Evolutionary conservation across 2,888 invertebrate species (phyloP), one percentile per base, ranked within the genome.

Genomic region (Coleophora deauratella): DNA sequence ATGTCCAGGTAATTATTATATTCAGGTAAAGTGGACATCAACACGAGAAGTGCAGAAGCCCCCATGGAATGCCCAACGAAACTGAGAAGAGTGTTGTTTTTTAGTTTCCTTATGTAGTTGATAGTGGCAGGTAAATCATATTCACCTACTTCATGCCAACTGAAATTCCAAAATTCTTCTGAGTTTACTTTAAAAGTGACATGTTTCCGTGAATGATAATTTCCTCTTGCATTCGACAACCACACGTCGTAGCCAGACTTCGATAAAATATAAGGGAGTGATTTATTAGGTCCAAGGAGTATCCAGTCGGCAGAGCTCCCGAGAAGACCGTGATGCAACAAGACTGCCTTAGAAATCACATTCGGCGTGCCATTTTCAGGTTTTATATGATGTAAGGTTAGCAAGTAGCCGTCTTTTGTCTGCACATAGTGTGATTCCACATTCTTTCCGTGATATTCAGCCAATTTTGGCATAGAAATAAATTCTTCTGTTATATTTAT

Each of bases 211-310:
- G 77, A 80, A 46, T 78, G 80, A 44, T 65, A 64, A 45, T 76
- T 80, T 1, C 81, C 80, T 59, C 79, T 66, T 0, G 76, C 70
- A 36, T 88, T 88, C 9, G 75, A 71, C 86, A 75, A 86, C 93
- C 81, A 93, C 2, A 88, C 87, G 42, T 88, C 88, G 46, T 85
- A 88, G 0, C 88, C 87, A 2, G 68, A 68, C 45, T 91, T 76
- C 71, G 86, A 77, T 72, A 93, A 46, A 2, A 75, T 49, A 40
- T 78, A 80, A 0, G 79, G 73, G n/a, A 81, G 59, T 4, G 77
- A 72, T 42, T 72, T 66, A 36, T 55, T 49, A 1, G 73, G 53
- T 30, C 78, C 80, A n/a, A 73, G 54, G 41, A 80, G 47, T 36
- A 80, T 60, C 81, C 81, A 81, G 51, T 80, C 79, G 0, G 72